Conservation (phyloP, 2,888 invertebrate species). For the Agrilus cyanescens region DNA sequence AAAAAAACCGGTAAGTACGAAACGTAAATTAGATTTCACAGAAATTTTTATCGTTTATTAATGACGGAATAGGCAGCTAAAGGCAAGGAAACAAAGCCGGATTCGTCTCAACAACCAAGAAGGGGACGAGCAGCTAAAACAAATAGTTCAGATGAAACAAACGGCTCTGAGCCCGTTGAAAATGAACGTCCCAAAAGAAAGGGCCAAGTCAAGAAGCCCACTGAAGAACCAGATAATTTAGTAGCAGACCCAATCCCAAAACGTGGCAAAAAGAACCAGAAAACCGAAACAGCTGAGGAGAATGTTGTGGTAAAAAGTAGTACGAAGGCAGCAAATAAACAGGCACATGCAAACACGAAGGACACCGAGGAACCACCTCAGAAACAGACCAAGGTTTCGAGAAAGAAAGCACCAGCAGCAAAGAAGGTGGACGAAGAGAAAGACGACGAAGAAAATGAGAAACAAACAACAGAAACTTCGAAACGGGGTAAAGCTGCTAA, state of each 20-base stretch:
- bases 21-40: constrained; percentile 25
- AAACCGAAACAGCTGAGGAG: constrained; percentile 13
- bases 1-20: neutral
- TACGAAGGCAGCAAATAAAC: constrained; percentile 20
- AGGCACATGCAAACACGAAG: constrained; percentile 16
- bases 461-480: constrained; percentile 5
- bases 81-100: constrained; percentile 13
- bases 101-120: constrained; percentile 20
- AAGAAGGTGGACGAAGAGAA: neutral
- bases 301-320: constrained; percentile 7
- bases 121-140: constrained; percentile 16
- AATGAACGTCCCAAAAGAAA: constrained; percentile 5
- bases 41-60: too few relatives aligned
- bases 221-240: too few relatives aligned
- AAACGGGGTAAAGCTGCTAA: constrained; percentile 18
- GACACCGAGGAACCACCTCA: constrained; percentile 28
- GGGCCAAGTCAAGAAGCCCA: too few relatives aligned
- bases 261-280: constrained; percentile 6
- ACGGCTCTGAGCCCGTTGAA: constrained; percentile 10
- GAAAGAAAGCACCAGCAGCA: constrained; percentile 1
- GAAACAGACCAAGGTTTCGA: constrained; percentile 4
- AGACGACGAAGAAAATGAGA: constrained; percentile 13
- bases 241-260: constrained; percentile 6
- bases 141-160: constrained; percentile 6
- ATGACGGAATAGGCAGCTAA: constrained; percentile 16